Evolutionary conservation across 1,140 invertebrate genomes (phyloP), one percentile per base, ranked within the genome.

Genomic region (Penaeus vannamei): DNA sequence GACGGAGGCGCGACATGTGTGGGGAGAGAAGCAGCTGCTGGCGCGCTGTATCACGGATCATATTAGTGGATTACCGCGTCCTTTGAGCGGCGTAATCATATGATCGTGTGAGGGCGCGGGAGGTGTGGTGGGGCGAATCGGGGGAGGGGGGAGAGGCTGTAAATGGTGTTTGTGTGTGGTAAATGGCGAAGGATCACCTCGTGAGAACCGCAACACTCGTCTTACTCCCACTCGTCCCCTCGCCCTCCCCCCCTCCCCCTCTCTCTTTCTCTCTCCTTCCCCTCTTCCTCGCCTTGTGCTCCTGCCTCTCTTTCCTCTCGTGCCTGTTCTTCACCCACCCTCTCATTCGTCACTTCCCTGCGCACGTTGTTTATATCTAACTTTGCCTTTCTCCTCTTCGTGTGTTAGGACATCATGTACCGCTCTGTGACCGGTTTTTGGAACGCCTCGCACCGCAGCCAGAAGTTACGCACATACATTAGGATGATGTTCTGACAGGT

Each of bases 101-200:
- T 69, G 66, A 59, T 69, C 62, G 62, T 26, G 26, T 79, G 69
- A 79, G 53, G 36, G 72, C 22, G 53, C 20, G 22, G 69, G n/a
- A 60, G n/a, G 29, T 46, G 59, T n/a, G 64, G n/a, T n/a, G 53
- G n/a, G 23, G 85, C 59, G 76, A 61, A 60, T 32, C 26, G 60
- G 69, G 82, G 84, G 10, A 72, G 29, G 72, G 53, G 36, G n/a
- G 76, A 61, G 29, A 26, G 23, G 61, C 22, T 72, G 61, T 77
- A 85, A 85, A 85, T 85, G 84, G 36, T 86, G 76, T 81, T 80
- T 80, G 77, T 80, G 85, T 64, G 77, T 80, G 76, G 85, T 86
- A 86, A 86, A 86, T 86, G 85, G 76, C 22, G 42, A 46, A 66
- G 61, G 76, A 86, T 81, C 77, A 76, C 60, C 20, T 53, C 85